These are phyloP conservation scores for Balanococcus diminutus DNA, from an alignment of 2,888 invertebrate species.

Conservation along the genomic window DNA sequence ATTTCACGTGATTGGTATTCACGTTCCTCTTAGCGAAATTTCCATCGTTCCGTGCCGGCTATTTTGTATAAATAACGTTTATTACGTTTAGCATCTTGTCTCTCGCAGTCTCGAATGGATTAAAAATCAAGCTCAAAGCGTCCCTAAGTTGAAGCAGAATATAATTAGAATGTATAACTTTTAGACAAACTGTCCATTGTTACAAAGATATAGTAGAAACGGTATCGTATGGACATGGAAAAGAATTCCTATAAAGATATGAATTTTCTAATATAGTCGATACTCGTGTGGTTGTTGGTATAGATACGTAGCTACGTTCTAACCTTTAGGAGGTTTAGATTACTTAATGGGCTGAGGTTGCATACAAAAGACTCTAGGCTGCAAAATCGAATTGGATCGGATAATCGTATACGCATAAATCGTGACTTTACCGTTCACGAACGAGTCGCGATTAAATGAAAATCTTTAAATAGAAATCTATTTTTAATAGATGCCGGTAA, in stretches of 20 bases:
- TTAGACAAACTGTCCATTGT: neutral
- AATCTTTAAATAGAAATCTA: slow-evolving; percentile 44
- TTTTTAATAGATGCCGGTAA: slow-evolving; percentile 41
- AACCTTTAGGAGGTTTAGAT: slow-evolving; percentile 39
- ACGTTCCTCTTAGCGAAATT: neutral
- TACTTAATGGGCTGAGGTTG: slow-evolving; percentile 40
- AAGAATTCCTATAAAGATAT: neutral
- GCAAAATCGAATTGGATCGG: slow-evolving; percentile 11
- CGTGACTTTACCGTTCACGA: slow-evolving; percentile 39
- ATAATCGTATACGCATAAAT: slow-evolving; percentile 32
- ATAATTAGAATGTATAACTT: slow-evolving; percentile 9
- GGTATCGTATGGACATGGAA: neutral
- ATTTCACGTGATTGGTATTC: neutral
- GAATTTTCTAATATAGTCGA: too few species aligned
- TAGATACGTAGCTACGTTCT: neutral
- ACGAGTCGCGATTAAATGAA: slow-evolving; percentile 36
- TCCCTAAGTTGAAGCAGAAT: neutral
- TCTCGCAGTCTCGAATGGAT: neutral
- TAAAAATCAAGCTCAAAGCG: neutral
- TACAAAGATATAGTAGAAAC: neutral
- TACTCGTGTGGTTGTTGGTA: neutral
- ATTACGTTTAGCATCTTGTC: neutral
- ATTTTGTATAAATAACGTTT: neutral
- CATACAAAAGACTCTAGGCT: slow-evolving; percentile 34
- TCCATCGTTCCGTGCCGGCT: neutral